Base-by-base conservation (phyloP, 1,140 invertebrate species). In the Polypedilum pembai region DNA sequence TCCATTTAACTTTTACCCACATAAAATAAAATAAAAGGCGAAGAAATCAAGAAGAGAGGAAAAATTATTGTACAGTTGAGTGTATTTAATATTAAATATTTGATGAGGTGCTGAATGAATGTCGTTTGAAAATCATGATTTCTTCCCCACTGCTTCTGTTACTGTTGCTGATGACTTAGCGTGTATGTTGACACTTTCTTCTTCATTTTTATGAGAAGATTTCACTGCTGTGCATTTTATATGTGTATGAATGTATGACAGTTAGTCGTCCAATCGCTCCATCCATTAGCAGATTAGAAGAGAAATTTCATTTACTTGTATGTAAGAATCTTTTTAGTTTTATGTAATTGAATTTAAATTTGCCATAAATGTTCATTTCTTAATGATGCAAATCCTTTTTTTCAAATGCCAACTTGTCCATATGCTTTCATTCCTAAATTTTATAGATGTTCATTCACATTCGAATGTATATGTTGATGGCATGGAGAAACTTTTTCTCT, bases 31-130 rank as follows among this genome's bases (percentile, higher is more conserved):
- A 69, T 20, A 69, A 18, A n/a, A 69, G 20, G 18, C 18, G 3
- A 10, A 69, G 18, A 8, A 20, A 20, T 18, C 17, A 18, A 21
- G 65, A 8, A 56, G 65, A 8, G 8, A 3, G 65, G 65, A 69
- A 69, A 69, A 18, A 21, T 21, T n/a, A 69, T 18, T n/a, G 17
- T 56, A 56, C 45, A 18, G 18, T 8, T 69, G 65, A 10, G 65
- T 18, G 45, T 18, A 69, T 21, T 20, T 69, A 20, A 20, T 21
- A 69, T 69, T 69, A 69, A 69, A 69, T 69, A 69, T 69, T 69
- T 69, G 65, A 69, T 69, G 65, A 69, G 17, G 65, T 69, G 65
- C 18, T 69, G 15, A 69, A 69, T 69, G 65, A 17, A 69, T 69
- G 65, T 18, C 17, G 20, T 69, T 69, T 18, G 65, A 69, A 3